Percentiles rank a stretch among this genome's conserved stretches.
Evolutionary conservation across 2,888 invertebrate species (phyloP).

Genomic region (Mystacides longicornis): DNA sequence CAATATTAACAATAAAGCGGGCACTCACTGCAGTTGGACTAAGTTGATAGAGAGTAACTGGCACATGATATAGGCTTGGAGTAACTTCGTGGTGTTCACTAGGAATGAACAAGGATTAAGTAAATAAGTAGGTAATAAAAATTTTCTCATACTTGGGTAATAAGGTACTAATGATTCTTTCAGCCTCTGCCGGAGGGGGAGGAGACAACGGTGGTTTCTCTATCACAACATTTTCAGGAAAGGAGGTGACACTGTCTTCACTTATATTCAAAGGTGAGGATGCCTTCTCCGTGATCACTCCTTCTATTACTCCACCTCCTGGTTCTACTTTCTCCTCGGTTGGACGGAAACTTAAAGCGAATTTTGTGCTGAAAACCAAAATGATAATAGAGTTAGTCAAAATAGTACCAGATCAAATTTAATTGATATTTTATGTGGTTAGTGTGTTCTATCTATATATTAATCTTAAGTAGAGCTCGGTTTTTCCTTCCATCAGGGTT

Average conservation of each 20-base stretch:
- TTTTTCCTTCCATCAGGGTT: no score
- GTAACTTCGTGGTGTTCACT: no score
- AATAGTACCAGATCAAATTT: no score
- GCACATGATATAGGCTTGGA: no score
- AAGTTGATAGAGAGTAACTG: no score
- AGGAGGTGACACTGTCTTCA: constrained; percentile 19
- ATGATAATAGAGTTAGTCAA: no score
- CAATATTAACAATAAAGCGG: no score
- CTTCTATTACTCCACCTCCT: constrained; percentile 25
- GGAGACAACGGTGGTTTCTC: constrained; percentile 48
- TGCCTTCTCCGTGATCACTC: constrained; percentile 22
- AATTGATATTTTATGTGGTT: no score
- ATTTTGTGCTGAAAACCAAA: constrained; percentile 61
- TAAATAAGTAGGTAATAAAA: not conserved
- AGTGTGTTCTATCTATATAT: no score
- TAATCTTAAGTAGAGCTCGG: no score
- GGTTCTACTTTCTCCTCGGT: constrained; percentile 39
- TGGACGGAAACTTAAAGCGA: constrained; percentile 63
- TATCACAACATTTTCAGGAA: constrained; percentile 8
- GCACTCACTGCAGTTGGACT: no score
- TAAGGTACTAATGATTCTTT: constrained; percentile 66
- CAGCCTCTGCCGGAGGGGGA: constrained; percentile 70
- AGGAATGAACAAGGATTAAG: no score
- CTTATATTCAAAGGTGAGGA: constrained; percentile 18
- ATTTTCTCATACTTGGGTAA: constrained; percentile 56